A percentile compares a stretch with the other conserved stretches of the same genome.
Evolutionary conservation across 1,140 invertebrate genomes (phyloP).

Genomic region (Drosophila repletoides): DNA sequence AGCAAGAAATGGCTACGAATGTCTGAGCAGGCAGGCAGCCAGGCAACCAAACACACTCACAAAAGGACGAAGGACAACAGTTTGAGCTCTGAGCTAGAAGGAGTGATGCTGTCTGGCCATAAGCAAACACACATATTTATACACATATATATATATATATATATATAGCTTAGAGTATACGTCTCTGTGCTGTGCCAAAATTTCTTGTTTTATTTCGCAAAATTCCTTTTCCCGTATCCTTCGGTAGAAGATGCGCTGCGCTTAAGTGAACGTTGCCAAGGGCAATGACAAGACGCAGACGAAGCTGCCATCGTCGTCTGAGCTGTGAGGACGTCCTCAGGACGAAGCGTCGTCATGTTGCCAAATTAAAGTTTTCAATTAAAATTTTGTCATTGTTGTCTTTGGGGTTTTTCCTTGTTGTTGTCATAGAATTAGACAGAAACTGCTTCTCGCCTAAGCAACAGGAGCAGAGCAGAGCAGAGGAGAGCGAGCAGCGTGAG

Average conservation of each 20-base stretch:
- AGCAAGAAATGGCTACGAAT: slow-evolving; percentile 59
- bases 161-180: slow-evolving; percentile 12
- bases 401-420: slow-evolving; percentile 15
- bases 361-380: slow-evolving; percentile 80
- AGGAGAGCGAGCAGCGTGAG: not conserved
- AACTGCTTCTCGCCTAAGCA: too few relatives aligned
- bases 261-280: slow-evolving; percentile 53
- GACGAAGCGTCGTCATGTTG: slow-evolving; percentile 58
- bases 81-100: slow-evolving; percentile 48
- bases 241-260: slow-evolving; percentile 57
- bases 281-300: slow-evolving; percentile 73
- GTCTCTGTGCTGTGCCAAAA: too few relatives aligned
- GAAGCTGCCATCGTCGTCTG: slow-evolving; percentile 11
- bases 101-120: slow-evolving; percentile 75
- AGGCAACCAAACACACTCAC: slow-evolving; percentile 26
- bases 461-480: too few relatives aligned
- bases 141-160: not conserved
- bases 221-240: slow-evolving; percentile 43
- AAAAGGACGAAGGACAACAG: slow-evolving; percentile 65
- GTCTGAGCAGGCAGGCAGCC: slow-evolving; percentile 31
- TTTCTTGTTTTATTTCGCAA: slow-evolving; percentile 76
- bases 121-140: slow-evolving; percentile 38
- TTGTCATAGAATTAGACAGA: not conserved
- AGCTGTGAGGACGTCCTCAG: too few relatives aligned
- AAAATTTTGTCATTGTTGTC: slow-evolving; percentile 70